These are phyloP conservation scores for Pardosa pseudoannulata DNA, from an alignment of 2,888 invertebrate genomes.

Conservation along the genomic window DNA sequence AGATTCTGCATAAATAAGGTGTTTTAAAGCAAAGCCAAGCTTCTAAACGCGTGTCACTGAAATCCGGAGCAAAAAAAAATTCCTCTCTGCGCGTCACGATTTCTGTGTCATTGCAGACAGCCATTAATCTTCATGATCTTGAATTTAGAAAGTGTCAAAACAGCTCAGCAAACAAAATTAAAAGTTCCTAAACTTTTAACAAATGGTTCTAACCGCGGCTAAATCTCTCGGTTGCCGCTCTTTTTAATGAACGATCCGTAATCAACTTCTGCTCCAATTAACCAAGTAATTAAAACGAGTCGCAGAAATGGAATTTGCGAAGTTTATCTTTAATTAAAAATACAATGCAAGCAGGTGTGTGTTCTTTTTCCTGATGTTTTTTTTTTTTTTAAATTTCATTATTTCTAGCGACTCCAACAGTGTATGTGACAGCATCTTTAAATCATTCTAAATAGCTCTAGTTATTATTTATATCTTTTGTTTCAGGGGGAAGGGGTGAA, in stretches of 20 bases:
- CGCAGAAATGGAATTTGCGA: slow-evolving; percentile 28
- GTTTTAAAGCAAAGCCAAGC: background rate
- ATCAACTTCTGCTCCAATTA: slow-evolving; percentile 68
- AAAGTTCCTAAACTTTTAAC: slow-evolving; percentile 53
- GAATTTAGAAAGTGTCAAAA: slow-evolving; percentile 52
- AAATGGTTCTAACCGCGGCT: slow-evolving; percentile 24
- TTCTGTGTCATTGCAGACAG: background rate
- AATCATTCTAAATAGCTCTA: background rate
- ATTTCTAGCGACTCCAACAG: no score
- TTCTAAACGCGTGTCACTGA: background rate
- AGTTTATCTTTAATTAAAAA: slow-evolving; percentile 17
- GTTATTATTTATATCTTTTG: no score
- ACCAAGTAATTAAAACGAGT: slow-evolving; percentile 61
- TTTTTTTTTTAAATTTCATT: background rate
- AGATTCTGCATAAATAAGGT: no score
- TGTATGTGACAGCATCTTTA: background rate
- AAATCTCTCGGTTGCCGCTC: background rate
- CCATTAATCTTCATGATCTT: slow-evolving; percentile 48
- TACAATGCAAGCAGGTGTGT: background rate
- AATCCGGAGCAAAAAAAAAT: background rate
- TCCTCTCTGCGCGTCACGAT: background rate
- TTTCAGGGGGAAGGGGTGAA: no score
- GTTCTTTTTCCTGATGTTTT: background rate
- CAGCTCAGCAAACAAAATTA: slow-evolving; percentile 44
- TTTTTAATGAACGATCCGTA: slow-evolving; percentile 52